Percentiles rank a stretch among this genome's conserved stretches.
phyloP scores from a whole-genome alignment of 2,888 invertebrate genomes.

The Ceratothoa steindachneri region DNA sequence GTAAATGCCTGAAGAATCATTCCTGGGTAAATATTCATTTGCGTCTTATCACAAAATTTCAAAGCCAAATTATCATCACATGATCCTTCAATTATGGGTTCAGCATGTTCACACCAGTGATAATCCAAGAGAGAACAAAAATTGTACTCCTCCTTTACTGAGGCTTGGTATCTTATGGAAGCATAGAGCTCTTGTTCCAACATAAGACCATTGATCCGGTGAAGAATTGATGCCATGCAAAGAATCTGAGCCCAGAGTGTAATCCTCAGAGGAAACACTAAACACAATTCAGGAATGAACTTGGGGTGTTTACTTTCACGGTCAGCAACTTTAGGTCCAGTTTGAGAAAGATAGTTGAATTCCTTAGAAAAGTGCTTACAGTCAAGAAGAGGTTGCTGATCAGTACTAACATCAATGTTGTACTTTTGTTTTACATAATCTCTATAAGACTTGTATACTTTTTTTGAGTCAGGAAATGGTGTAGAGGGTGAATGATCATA shows the following conservation, averaged over 20 bases:
- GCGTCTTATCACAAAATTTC: conserved; percentile 16
- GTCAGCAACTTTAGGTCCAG: conserved; percentile 52
- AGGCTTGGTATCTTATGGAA: neutral
- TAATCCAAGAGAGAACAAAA: conserved; percentile 15
- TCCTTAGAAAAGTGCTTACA: conserved; percentile 66
- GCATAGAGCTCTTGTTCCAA: conserved; percentile 56
- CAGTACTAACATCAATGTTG: conserved; percentile 61
- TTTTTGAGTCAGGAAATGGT: conserved; percentile 60
- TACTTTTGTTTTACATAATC: conserved; percentile 76
- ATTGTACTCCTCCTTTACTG: neutral
- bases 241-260: conserved; percentile 78
- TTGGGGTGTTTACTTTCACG: conserved; percentile 50
- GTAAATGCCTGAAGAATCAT: conserved; percentile 62
- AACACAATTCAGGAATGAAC: conserved; percentile 83
- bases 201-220: conserved; percentile 67
- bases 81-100: neutral
- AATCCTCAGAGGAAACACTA: conserved; percentile 59
- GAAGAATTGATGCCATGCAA: conserved; percentile 76
- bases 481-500: conserved; percentile 63
- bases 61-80: conserved; percentile 12
- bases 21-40: conserved; percentile 47
- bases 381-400: conserved; percentile 71
- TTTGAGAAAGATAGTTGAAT: conserved; percentile 61
- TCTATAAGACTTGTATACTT: conserved; percentile 62
- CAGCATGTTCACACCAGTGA: conserved; percentile 15